Percentiles rank a stretch among this genome's conserved stretches.
phyloP scores from a whole-genome alignment of 2,113 vertebrate species.

The Daubentonia madagascariensis region DNA sequence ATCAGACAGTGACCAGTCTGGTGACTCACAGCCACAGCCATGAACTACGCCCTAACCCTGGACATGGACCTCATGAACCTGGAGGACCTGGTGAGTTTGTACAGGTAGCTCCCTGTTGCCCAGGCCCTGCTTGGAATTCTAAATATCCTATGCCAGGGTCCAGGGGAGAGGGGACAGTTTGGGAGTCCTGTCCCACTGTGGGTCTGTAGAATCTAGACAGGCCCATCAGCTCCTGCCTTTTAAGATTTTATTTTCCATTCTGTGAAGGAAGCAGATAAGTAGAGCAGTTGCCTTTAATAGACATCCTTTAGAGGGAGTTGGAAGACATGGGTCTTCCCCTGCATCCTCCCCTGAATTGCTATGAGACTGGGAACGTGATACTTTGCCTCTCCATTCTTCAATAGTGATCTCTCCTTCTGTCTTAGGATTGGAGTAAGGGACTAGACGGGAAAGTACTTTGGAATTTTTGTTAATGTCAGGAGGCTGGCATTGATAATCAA shows the following conservation, averaged over 20 bases:
- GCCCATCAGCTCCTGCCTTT: background rate
- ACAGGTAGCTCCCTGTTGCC: background rate
- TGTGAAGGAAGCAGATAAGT: background rate
- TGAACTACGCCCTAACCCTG: conserved; percentile 70
- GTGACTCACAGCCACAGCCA: background rate
- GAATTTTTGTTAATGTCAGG: background rate
- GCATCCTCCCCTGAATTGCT: background rate
- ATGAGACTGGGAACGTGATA: background rate
- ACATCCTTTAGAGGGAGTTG: background rate
- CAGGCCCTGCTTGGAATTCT: background rate
- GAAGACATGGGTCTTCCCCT: background rate
- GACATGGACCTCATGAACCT: conserved; percentile 53
- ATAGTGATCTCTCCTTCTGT: background rate
- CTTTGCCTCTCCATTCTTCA: background rate
- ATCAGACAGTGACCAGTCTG: conserved; percentile 38
- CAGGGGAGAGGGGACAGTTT: background rate
- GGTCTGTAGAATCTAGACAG: background rate
- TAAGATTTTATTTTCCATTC: background rate
- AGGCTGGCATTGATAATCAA: background rate
- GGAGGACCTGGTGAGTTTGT: conserved; percentile 70
- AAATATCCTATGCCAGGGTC: background rate
- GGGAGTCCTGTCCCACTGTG: background rate
- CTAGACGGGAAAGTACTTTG: background rate
- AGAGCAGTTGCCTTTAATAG: background rate
- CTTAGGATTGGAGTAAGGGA: background rate